Percentiles rank a stretch among this genome's conserved stretches.
phyloP scores from a whole-genome alignment of 1,140 invertebrate genomes.

The Papilio dardanus region DNA sequence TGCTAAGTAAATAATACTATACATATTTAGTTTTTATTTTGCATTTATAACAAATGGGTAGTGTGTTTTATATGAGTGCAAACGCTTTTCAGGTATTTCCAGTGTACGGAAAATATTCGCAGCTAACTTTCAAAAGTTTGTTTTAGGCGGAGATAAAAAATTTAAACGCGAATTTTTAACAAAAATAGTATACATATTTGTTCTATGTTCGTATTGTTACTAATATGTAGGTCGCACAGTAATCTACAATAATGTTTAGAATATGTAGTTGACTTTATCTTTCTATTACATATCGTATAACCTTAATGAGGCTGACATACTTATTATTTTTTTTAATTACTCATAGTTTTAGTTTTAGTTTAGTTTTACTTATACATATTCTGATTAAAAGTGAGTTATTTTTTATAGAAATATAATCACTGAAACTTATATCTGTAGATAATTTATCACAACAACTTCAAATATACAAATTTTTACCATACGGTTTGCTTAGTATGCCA shows the following conservation, averaged over 20 bases:
- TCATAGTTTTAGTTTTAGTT: not conserved
- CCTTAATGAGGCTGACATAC: not conserved
- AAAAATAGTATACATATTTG: not conserved
- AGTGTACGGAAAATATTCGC: not conserved
- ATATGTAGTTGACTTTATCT: not conserved
- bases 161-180: not conserved
- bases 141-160: not conserved
- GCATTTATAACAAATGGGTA: not conserved
- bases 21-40: not conserved
- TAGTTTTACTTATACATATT: too few species aligned
- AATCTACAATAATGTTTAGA: slow-evolving; percentile 18
- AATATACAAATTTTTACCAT: too few species aligned
- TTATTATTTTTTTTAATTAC: not conserved
- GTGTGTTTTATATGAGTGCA: slow-evolving; percentile 3
- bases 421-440: too few species aligned
- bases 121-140: not conserved
- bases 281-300: not conserved
- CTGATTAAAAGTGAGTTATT: not conserved
- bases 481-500: not conserved
- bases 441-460: too few species aligned
- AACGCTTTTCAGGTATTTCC: not conserved
- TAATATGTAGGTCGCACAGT: not conserved
- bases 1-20: not conserved
- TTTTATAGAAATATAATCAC: too few species aligned
- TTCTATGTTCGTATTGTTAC: not conserved